Evolutionary conservation across 2,888 invertebrate species (phyloP), one percentile per base, ranked within the genome.

Genomic region (Steinernema scapterisci): DNA sequence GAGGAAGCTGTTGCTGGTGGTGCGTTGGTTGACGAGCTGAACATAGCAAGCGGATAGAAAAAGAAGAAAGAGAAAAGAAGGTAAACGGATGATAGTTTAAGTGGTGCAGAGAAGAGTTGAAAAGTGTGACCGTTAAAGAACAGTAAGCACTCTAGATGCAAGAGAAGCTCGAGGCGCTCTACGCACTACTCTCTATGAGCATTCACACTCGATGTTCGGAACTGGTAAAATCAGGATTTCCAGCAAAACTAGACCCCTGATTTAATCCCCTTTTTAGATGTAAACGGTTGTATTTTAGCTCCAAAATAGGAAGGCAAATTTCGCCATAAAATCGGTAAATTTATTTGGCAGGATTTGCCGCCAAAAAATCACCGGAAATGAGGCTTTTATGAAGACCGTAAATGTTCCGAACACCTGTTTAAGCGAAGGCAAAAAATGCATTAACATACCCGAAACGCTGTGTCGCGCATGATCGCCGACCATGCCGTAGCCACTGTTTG

Each of bases 11-110:
- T 7, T 27, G 27, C 63, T 63, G 27, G 3, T 63, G 63, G 1
- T 63, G 63, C 3, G 5, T 2, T 5, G 11, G 54, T 23, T 80
- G 80, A 16, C 74, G 77, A 75, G 76, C 72, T 71, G 79, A 73
- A 72, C 75, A 70, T 72, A 75, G 75, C 76, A 77, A 72, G 74
- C 63, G 74, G 46, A 73, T 51, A 72, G 72, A 72, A 71, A 43
- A 38, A 38, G 38, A 38, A 38, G 38, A 71, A 21, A 71, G 5
- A 71, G 46, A 16, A 9, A 48, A 48, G n/a, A 6, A n/a, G n/a
- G n/a, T n/a, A n/a, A n/a, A n/a, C n/a, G n/a, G n/a, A n/a, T n/a
- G 54, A 54, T 3, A 63, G 63, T 63, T 63, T 63, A 63, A 31
- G 63, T 52, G 23, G 23, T 52, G 52, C 13, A 16, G n/a, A 3